A percentile compares a stretch with the other conserved stretches of the same genome.
These are phyloP conservation scores for Acinonyx jubatus DNA, from an alignment of 2,113 vertebrate species.

Conservation along the genomic window DNA sequence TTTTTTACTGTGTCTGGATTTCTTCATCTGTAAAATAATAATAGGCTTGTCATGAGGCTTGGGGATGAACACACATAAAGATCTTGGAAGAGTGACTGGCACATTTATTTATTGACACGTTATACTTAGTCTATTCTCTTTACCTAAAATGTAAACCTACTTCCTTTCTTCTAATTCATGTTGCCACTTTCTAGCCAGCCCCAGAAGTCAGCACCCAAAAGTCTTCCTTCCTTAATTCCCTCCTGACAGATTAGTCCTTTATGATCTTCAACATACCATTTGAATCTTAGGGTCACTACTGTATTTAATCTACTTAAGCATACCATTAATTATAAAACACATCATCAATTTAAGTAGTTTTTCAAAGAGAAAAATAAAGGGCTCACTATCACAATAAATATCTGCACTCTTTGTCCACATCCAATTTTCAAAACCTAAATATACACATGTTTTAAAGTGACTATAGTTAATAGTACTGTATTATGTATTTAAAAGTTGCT, in stretches of 20 bases:
- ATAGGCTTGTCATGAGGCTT: neutral
- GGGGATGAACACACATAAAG: neutral
- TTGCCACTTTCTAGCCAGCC: neutral
- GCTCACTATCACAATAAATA: neutral
- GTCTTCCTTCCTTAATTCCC: neutral
- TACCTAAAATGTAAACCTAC: neutral
- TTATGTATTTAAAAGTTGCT: neutral
- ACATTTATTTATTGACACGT: neutral
- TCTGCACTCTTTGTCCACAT: neutral
- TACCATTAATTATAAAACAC: neutral
- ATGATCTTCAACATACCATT: neutral
- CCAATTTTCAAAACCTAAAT: constrained; percentile 11
- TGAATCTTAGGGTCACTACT: neutral
- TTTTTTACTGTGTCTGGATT: neutral
- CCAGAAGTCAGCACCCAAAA: neutral
- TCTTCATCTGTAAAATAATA: neutral
- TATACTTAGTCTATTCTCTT: neutral
- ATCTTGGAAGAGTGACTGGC: neutral
- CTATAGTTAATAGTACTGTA: neutral
- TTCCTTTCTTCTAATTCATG: neutral
- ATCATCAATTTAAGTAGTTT: constrained; percentile 16
- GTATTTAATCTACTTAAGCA: neutral
- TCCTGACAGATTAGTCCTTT: neutral
- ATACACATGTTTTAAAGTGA: neutral
- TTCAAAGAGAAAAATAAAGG: neutral